Percentiles rank a stretch among this genome's conserved stretches.
phyloP scores from a whole-genome alignment of 2,888 invertebrate species.

The Atrina japonica region DNA sequence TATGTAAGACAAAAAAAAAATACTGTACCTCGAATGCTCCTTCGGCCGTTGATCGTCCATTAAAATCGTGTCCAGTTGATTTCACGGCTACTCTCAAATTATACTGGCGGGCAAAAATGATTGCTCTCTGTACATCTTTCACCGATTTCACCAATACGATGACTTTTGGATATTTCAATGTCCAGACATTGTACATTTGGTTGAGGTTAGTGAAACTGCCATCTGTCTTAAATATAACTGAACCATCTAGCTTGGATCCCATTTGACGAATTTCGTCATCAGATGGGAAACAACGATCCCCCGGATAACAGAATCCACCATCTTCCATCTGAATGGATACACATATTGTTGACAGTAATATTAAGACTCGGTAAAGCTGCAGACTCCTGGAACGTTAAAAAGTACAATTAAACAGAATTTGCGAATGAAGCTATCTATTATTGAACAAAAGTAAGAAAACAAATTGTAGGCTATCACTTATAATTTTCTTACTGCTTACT shows the following conservation, averaged over 20 bases:
- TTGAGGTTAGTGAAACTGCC: constrained; percentile 3
- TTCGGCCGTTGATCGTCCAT: constrained; percentile 47
- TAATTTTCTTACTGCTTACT: too few species aligned
- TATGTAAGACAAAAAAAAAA: background rate
- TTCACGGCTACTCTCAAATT: constrained; percentile 32
- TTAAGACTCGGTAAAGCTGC: too few species aligned
- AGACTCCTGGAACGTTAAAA: too few species aligned
- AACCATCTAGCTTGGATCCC: background rate
- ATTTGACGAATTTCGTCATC: constrained; percentile 2
- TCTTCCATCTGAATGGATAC: too few species aligned
- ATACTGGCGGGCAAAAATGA: constrained; percentile 37
- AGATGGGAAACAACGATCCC: constrained; percentile 26
- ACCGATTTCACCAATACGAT: constrained; percentile 27
- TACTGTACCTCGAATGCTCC: constrained; percentile 23
- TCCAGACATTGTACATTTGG: constrained; percentile 36
- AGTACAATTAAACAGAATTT: too few species aligned
- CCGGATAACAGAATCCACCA: constrained; percentile 28
- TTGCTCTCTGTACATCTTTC: constrained; percentile 38
- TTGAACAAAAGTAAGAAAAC: too few species aligned
- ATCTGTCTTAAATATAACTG: constrained; percentile 2
- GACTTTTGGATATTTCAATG: constrained; percentile 25
- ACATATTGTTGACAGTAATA: too few species aligned
- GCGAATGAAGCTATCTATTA: too few species aligned
- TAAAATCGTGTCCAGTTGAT: constrained; percentile 46
- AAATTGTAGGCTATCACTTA: too few species aligned